phyloP scores from a whole-genome alignment of 2,113 vertebrate genomes.

The Archilochus colubris region DNA sequence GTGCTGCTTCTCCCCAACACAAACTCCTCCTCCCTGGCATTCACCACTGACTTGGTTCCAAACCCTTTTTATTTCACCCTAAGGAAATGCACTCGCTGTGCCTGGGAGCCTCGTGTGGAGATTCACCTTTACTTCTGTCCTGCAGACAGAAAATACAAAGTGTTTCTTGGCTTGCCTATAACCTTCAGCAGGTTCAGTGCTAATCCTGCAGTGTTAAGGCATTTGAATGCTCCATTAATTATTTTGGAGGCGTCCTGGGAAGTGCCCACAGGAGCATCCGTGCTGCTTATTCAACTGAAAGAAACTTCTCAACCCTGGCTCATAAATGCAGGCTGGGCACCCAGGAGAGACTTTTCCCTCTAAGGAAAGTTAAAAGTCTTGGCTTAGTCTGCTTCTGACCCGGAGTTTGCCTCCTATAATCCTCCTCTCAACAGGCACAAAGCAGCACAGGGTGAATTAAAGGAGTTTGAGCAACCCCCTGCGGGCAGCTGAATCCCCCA shows the following conservation, averaged over 20 bases:
- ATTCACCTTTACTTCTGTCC: not conserved
- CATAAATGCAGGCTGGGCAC: not conserved
- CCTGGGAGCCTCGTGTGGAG: not conserved
- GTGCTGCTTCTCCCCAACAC: not conserved
- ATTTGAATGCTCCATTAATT: not conserved
- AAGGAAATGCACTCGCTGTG: fast-evolving
- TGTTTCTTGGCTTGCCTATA: not conserved
- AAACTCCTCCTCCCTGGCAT: not conserved
- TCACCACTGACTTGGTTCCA: not conserved
- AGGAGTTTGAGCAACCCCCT: fast-evolving
- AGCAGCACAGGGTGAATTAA: not conserved
- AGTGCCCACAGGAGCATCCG: fast-evolving
- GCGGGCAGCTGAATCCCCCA: not conserved
- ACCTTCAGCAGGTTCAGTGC: not conserved
- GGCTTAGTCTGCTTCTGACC: not conserved
- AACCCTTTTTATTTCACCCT: fast-evolving
- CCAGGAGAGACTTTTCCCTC: not conserved
- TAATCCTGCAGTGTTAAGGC: not conserved
- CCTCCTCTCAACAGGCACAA: not conserved
- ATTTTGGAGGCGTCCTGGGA: not conserved
- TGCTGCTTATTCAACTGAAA: not conserved
- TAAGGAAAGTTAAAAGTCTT: not conserved
- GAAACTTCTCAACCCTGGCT: not conserved
- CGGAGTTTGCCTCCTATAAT: not conserved
- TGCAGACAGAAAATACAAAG: not conserved